These are phyloP conservation scores for Drosophila ustulata DNA, from an alignment of 2,888 invertebrate species.

Conservation along the genomic window DNA sequence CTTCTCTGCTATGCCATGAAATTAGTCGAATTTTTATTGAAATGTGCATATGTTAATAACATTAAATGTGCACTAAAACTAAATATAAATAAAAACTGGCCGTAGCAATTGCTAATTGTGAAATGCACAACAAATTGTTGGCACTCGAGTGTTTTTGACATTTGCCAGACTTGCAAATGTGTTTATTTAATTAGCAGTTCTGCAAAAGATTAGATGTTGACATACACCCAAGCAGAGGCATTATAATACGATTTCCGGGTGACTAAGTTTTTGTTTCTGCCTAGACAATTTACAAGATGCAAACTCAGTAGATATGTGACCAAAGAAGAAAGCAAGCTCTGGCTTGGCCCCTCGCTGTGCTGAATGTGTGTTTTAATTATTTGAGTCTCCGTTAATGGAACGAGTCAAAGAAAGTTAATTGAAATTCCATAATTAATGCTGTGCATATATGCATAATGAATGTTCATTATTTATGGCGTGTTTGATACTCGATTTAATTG, in stretches of 20 bases:
- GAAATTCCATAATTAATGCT: conserved; percentile 9
- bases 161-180: conserved; percentile 47
- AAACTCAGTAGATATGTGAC: too few relatives aligned
- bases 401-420: conserved; percentile 4
- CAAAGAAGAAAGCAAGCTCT: not conserved
- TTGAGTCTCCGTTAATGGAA: too few relatives aligned
- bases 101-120: conserved; percentile 20
- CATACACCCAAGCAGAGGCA: not conserved
- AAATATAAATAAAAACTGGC: conserved; percentile 43
- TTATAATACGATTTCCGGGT: conserved; percentile 15
- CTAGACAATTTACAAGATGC: too few relatives aligned
- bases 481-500: conserved; percentile 2
- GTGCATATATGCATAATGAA: not conserved
- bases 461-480: not conserved
- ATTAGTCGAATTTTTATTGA: conserved; percentile 11
- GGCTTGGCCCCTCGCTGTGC: conserved; percentile 1
- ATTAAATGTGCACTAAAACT: conserved; percentile 43
- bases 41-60: conserved; percentile 12
- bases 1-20: not conserved
- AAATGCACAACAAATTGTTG: conserved; percentile 34
- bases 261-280: conserved; percentile 4
- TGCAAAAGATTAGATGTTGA: conserved; percentile 29
- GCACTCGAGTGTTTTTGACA: conserved; percentile 30
- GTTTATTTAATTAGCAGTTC: conserved; percentile 57
- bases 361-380: conserved; percentile 3